phyloP scores from a whole-genome alignment of 2,888 invertebrate genomes.

The Drosophila subquinaria region DNA sequence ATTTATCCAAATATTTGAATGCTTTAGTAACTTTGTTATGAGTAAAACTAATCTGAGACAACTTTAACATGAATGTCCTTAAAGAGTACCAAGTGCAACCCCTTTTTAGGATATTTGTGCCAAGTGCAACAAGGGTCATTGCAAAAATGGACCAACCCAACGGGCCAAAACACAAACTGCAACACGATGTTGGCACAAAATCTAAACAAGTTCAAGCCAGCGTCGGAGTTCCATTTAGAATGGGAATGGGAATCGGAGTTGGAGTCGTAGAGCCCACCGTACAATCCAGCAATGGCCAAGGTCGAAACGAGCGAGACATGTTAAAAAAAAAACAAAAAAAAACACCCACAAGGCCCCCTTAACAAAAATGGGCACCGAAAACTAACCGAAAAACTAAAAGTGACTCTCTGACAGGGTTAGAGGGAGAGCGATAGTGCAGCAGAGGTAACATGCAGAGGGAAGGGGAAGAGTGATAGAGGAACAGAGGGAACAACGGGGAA shows the following conservation, averaged over 20 bases:
- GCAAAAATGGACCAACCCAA: constrained; percentile 49
- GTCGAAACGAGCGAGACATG: constrained; percentile 53
- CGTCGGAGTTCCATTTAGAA: background rate
- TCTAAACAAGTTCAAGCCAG: constrained; percentile 56
- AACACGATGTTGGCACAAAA: constrained; percentile 51
- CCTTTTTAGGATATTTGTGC: constrained; percentile 43
- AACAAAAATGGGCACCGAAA: constrained; percentile 59
- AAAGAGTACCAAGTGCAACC: constrained; percentile 26
- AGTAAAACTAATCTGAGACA: background rate
- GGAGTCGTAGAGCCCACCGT: constrained; percentile 6
- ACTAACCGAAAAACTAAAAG: constrained; percentile 78
- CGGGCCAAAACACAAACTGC: constrained; percentile 46
- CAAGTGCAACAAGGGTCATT: constrained; percentile 50
- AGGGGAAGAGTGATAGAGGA: background rate
- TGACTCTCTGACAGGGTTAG: constrained; percentile 48
- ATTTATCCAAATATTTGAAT: background rate
- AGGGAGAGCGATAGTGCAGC: background rate
- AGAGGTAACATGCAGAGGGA: background rate
- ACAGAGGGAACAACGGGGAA: background rate
- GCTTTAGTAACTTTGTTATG: background rate
- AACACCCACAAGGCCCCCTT: constrained; percentile 44
- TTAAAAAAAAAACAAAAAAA: constrained; percentile 21
- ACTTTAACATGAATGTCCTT: constrained; percentile 32
- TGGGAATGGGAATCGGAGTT: constrained; percentile 3
- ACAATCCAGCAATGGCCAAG: constrained; percentile 45